Evolutionary conservation across 2,888 invertebrate species (phyloP), one percentile per base, ranked within the genome.

Genomic region (Clivina fossor): DNA sequence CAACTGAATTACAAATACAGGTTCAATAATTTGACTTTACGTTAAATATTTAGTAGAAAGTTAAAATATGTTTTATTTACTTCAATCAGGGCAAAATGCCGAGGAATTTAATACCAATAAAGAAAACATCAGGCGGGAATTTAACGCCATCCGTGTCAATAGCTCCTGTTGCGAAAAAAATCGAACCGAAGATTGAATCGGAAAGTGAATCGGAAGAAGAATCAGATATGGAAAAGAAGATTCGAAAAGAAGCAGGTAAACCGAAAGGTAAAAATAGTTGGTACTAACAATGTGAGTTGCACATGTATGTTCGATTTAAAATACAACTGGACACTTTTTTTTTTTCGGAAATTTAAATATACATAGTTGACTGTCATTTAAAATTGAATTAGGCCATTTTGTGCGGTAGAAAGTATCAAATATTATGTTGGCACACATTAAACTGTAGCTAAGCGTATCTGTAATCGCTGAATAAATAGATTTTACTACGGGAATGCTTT

Each of bases 131-230:
- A 7, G 46, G 57, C 30, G 66, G 69, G 4, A 70, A 76, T 63
- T 62, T 78, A 43, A 77, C 77, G 3, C 76, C 78, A 3, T 76
- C 76, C 3, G 76, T 78, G 9, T 77, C 76, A 55, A 78, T 78
- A 58, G 77, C 77, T 1, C 77, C 78, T 0, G 76, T 77, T 4
- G 67, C 70, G 32, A 71, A 70, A 50, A 61, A 65, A 19, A 62
- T 64, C 4, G 56, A 61, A n/a, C 66, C 63, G n/a, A 55, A 55
- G 32, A 32, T 57, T 60, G 40, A 53, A 50, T 28, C 64, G 61
- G 30, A 65, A 61, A 56, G 56, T 16, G 61, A 60, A 32, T 56
- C 58, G 2, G 57, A 57, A 11, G 57, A 57, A 11, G n/a, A 26
- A 13, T 53, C 46, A 1, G 57, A 49, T 33, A 46, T 54, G 1